Percentiles rank a stretch among this genome's conserved stretches.
phyloP scores from a whole-genome alignment of 2,113 vertebrate species.

The Pomatorhinus ruficollis region DNA sequence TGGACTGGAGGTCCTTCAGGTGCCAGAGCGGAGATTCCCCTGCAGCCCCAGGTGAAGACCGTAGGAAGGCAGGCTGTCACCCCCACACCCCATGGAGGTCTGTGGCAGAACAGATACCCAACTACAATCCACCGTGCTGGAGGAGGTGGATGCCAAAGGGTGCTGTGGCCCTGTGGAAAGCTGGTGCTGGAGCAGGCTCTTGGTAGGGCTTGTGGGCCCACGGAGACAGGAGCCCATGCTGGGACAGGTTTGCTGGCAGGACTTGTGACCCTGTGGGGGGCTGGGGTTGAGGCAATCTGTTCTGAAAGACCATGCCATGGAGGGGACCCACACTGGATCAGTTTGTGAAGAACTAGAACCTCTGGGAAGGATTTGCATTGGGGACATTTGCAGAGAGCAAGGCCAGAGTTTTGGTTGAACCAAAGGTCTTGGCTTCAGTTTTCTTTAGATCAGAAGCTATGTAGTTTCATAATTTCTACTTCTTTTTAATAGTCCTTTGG shows the following conservation, averaged over 20 bases:
- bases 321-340: neutral
- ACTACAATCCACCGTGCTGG: neutral
- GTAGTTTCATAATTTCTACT: neutral
- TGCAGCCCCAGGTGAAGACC: neutral
- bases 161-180: neutral
- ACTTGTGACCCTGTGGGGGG: neutral
- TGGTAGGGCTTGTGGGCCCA: neutral
- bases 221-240: neutral
- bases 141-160: neutral
- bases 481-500: slow-evolving; percentile 4
- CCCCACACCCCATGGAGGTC: neutral
- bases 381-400: neutral
- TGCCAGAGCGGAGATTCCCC: neutral
- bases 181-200: neutral
- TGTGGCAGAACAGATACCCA: neutral
- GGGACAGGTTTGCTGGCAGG: neutral
- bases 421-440: neutral
- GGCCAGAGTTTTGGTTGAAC: neutral
- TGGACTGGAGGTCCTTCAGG: neutral
- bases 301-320: neutral
- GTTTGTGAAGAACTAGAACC: neutral
- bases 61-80: neutral
- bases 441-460: neutral
- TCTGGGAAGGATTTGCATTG: neutral
- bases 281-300: neutral